Conservation (phyloP, 2,888 invertebrate genomes). For the Apodemia mormo region DNA sequence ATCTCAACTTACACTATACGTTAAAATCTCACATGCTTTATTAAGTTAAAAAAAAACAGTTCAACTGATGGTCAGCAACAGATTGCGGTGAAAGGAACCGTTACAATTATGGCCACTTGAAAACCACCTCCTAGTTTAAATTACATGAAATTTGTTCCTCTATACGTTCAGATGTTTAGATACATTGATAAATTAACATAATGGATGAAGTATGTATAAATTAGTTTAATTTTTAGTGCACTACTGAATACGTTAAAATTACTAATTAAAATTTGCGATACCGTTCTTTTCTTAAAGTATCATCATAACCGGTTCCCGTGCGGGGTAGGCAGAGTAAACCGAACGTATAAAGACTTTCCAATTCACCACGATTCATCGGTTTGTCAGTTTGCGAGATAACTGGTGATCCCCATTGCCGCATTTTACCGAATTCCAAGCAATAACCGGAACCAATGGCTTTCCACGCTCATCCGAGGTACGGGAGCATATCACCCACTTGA, state of each 20-base stretch:
- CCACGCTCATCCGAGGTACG: too few species aligned
- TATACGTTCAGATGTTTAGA: slow-evolving; percentile 21
- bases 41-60: slow-evolving; percentile 74
- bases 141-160: slow-evolving; percentile 39
- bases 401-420: too few species aligned
- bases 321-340: too few species aligned
- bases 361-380: too few species aligned
- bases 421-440: too few species aligned
- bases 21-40: slow-evolving; percentile 79
- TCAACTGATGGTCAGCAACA: slow-evolving; percentile 71
- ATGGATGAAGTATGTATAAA: slow-evolving; percentile 10
- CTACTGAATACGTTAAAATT: neutral
- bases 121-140: slow-evolving; percentile 61
- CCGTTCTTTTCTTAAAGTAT: neutral
- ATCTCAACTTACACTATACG: slow-evolving; percentile 59
- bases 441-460: too few species aligned
- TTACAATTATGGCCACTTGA: slow-evolving; percentile 72
- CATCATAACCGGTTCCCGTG: too few species aligned
- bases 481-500: too few species aligned
- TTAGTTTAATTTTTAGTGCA: neutral
- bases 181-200: slow-evolving; percentile 23
- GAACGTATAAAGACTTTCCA: too few species aligned
- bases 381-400: too few species aligned
- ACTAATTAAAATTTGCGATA: neutral
- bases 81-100: slow-evolving; percentile 81